Evolutionary conservation across 2,113 vertebrate genomes (phyloP).

Genomic region (Poeciliopsis turrubarensis): DNA sequence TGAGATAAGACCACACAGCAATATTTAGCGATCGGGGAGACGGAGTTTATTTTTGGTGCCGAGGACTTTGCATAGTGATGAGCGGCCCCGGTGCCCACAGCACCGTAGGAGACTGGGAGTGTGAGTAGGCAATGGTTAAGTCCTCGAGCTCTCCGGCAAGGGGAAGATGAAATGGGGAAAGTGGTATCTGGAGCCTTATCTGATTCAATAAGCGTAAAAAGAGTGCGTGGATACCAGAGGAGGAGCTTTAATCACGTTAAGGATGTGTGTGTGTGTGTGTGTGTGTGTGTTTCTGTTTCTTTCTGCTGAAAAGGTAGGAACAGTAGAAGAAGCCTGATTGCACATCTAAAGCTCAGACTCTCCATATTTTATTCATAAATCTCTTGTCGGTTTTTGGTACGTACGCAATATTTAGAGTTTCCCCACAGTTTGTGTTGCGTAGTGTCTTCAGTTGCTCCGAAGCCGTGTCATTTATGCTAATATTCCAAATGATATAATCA

Average conservation of each 20-base stretch:
- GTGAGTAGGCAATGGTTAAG: constrained; percentile 50
- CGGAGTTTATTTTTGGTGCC: constrained; percentile 67
- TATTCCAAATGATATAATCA: constrained; percentile 1
- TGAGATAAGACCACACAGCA: constrained; percentile 45
- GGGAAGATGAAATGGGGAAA: constrained; percentile 59
- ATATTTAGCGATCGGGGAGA: constrained; percentile 44
- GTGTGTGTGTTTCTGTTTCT: constrained; percentile 3
- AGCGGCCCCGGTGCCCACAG: constrained; percentile 66
- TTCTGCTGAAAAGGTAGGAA: constrained; percentile 11
- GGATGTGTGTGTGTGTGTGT: constrained; percentile 1
- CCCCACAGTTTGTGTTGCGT: background rate
- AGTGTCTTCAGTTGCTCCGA: background rate
- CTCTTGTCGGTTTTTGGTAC: background rate
- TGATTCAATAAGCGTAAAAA: constrained; percentile 51
- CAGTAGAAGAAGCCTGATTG: background rate
- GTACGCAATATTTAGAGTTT: background rate
- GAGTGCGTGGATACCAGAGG: constrained; percentile 40
- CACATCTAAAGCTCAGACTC: background rate
- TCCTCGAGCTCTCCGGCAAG: constrained; percentile 51
- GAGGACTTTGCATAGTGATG: constrained; percentile 68
- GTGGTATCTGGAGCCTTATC: constrained; percentile 58
- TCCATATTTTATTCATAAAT: background rate
- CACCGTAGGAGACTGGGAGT: constrained; percentile 60
- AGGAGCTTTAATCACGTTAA: constrained; percentile 45
- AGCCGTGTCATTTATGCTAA: background rate